phyloP scores from a whole-genome alignment of 2,113 vertebrate species.

The Ptilonorhynchus violaceus region DNA sequence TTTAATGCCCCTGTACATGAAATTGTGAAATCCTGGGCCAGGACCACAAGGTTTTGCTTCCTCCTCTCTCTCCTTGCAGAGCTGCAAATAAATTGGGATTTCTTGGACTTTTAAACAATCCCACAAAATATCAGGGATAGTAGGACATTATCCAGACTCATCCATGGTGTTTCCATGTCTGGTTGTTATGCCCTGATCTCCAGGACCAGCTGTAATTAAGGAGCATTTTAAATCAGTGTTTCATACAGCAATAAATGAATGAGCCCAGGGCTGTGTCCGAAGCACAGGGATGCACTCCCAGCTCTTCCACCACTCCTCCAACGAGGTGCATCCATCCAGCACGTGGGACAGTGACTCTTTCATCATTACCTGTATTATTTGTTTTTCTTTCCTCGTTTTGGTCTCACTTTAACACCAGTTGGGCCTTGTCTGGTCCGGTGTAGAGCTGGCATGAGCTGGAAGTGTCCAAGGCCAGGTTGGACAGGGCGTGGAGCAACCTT shows the following conservation, averaged over 20 bases:
- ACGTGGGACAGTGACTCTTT: neutral
- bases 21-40: neutral
- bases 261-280: neutral
- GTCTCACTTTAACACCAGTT: rapidly evolving
- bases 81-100: neutral
- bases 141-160: rapidly evolving
- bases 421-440: neutral
- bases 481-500: neutral
- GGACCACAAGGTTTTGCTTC: neutral
- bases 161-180: neutral
- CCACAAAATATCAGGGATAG: rapidly evolving
- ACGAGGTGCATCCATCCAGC: neutral
- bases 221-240: rapidly evolving
- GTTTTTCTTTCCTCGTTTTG: rapidly evolving
- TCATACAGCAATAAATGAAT: neutral
- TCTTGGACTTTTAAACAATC: neutral
- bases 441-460: neutral
- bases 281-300: neutral
- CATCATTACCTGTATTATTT: neutral
- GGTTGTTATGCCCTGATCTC: neutral
- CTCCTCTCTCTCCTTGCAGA: neutral
- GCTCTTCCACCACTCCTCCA: neutral
- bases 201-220: neutral
- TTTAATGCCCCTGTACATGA: neutral
- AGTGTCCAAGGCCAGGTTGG: neutral